Percentiles rank a stretch among this genome's conserved stretches.
These are phyloP conservation scores for Hylaea fasciaria DNA, from an alignment of 2,888 invertebrate genomes.

Conservation along the genomic window DNA sequence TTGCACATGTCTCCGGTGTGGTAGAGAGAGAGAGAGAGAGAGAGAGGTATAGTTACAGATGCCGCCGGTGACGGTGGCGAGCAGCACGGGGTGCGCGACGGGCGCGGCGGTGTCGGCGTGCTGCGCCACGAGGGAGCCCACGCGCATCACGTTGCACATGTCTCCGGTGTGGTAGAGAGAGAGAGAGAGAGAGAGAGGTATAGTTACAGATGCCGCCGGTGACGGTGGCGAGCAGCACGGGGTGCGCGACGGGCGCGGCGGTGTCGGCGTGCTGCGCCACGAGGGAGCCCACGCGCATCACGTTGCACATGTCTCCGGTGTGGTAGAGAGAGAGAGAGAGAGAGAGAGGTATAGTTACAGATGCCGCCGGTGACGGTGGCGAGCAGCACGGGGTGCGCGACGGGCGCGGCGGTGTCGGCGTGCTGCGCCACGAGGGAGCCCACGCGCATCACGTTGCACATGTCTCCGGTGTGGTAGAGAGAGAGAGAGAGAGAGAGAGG, in stretches of 20 bases:
- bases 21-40: constrained; percentile 26
- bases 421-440: constrained; percentile 97
- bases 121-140: constrained; percentile 90
- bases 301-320: constrained; percentile 98
- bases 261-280: constrained; percentile 95
- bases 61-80: constrained; percentile 88
- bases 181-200: not conserved
- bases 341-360: constrained; percentile 72
- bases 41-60: constrained; percentile 82
- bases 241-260: constrained; percentile 94
- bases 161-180: not conserved
- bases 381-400: constrained; percentile 94
- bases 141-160: not conserved
- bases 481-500: not conserved
- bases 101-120: constrained; percentile 93
- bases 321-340: constrained; percentile 82
- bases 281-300: constrained; percentile 96
- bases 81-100: constrained; percentile 94
- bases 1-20: constrained; percentile 99
- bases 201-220: constrained; percentile 89
- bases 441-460: constrained; percentile 98
- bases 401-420: constrained; percentile 92
- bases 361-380: constrained; percentile 89
- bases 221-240: constrained; percentile 91
- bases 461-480: constrained; percentile 96